Base-by-base conservation (phyloP, 2,888 invertebrate genomes). In the Sesia apiformis region DNA sequence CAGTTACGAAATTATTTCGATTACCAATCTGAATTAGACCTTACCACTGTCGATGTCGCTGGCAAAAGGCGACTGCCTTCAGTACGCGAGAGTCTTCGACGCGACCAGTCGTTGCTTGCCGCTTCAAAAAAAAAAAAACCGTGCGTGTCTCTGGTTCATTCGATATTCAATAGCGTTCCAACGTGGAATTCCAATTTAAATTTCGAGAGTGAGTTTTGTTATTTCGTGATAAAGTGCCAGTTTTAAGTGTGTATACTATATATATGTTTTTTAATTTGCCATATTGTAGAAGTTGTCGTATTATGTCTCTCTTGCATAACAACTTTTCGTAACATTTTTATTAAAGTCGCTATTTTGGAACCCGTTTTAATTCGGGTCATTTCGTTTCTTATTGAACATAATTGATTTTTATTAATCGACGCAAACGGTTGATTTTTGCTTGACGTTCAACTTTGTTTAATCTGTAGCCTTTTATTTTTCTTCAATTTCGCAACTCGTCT, bases 91-190 rank as follows among this genome's bases (percentile, higher is more conserved):
- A 43, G 52, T 49, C 55, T 8, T n/a, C 40, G 56, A 38, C 58
- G 59, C 55, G 51, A 5, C 38, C 61, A 58, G 60, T 60, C 61
- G 63, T n/a, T 46, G 52, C 53, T n/a, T 46, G 52, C 53, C 40
- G 4, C 8, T 39, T 50, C 43, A 51, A 46, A 53, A 43, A 51
- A 46, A 53, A 43, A 43, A 40, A 5, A 53, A 51, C 38, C 5
- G 52, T 7, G 43, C 23, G 51, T 55, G 53, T 52, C 52, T 53
- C 42, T 3, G n/a, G 40, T 23, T 38, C 41, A 40, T 40, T 41
- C 40, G 52, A n/a, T 23, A 52, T 52, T 41, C 41, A 52, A 40
- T 7, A 8, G 23, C 46, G 46, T 46, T 46, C 46, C 23, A 7
- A 46, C 4, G n/a, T 46, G 46, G 23, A 46, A 46, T 46, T 46